These are phyloP conservation scores for Hydrolagus affinis DNA, from an alignment of 2,113 vertebrate genomes.

Conservation along the genomic window DNA sequence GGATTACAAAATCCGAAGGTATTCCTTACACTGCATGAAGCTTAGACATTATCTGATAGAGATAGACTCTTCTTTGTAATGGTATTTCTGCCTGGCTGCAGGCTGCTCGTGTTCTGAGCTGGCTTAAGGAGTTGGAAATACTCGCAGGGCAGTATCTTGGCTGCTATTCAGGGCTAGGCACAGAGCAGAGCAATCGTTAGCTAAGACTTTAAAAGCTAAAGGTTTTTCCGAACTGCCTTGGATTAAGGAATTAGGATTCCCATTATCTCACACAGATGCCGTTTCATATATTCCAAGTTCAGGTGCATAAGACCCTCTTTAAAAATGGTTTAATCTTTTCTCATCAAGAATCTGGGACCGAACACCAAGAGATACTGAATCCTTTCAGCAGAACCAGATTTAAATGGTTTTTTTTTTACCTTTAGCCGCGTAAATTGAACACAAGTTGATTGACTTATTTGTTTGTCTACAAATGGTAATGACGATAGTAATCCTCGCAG, in stretches of 20 bases:
- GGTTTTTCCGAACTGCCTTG: neutral
- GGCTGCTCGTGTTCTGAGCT: neutral
- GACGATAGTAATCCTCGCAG: no score
- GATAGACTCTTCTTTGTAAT: neutral
- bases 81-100: neutral
- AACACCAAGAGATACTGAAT: neutral
- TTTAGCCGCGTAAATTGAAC: no score
- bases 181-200: neutral
- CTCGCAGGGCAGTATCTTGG: neutral
- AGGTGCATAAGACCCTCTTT: neutral
- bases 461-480: no score
- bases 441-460: no score
- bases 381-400: neutral
- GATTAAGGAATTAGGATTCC: conserved; percentile 18
- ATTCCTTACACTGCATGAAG: neutral
- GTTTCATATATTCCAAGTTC: neutral
- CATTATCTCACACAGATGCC: neutral
- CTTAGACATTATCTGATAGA: neutral
- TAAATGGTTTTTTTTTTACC: neutral
- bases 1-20: neutral
- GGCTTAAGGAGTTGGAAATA: neutral
- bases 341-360: neutral
- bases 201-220: neutral
- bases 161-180: neutral
- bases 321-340: neutral